Evolutionary conservation across 2,797 vertebrate species (phyloP).

Genomic region (Tarsius wallacei): DNA sequence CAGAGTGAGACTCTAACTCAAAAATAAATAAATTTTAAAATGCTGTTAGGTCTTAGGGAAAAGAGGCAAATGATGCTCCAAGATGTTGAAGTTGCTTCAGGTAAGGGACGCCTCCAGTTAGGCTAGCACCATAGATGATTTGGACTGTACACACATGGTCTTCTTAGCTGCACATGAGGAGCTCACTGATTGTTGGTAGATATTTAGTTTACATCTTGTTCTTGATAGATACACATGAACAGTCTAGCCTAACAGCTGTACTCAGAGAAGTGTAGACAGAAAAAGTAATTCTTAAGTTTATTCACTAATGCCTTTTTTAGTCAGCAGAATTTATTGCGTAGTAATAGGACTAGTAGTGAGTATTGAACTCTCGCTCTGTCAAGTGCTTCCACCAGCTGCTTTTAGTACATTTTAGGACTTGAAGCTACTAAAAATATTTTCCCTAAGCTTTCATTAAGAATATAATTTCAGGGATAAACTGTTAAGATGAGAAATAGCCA

Average conservation of each 20-base stretch:
- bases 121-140: background rate
- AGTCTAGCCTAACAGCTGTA: background rate
- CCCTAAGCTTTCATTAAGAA: background rate
- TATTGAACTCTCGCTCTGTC: background rate
- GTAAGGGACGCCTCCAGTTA: background rate
- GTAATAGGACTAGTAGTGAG: background rate
- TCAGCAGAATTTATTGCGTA: background rate
- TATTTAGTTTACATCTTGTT: background rate
- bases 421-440: conserved; percentile 29
- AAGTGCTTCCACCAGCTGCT: background rate
- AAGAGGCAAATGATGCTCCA: background rate
- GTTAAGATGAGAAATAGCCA: conserved; percentile 9
- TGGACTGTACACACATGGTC: background rate
- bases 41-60: background rate
- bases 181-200: background rate
- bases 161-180: background rate
- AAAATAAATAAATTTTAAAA: background rate
- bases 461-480: conserved; percentile 17
- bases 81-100: background rate
- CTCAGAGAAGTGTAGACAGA: background rate
- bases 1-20: no score
- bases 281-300: background rate
- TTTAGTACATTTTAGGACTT: conserved; percentile 22
- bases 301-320: background rate
- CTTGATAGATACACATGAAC: background rate